Base-by-base conservation (phyloP, 2,797 vertebrate species). In the Halcyon leucocephala region DNA sequence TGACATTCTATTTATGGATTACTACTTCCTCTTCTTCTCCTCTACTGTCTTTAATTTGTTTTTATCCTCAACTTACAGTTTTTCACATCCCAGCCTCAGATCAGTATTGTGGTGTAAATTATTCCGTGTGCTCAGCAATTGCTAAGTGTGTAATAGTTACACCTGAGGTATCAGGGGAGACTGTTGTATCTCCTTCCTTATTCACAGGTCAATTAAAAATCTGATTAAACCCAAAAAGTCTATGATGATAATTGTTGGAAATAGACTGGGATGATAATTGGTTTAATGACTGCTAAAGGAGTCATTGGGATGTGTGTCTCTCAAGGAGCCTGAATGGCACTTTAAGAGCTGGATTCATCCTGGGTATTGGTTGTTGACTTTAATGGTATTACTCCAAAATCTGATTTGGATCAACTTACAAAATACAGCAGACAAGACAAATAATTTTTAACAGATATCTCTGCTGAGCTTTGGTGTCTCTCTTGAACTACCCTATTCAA, bases 231-330 rank as follows among this genome's bases (percentile, higher is more conserved):
- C 78, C 71, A 73, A 93, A 97, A 97, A 95, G 90, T 95, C 88
- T 91, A 71, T 94, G 91, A 96, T 96, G 94, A 97, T 97, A 96
- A 96, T 93, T 96, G 95, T 86, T 95, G 94, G 90, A 97, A 96
- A 95, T 93, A 96, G 91, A 96, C 95, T 90, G 88, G 94, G 93
- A 96, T 95, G 96, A 97, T 95, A 96, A 96, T 96, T 96, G 95
- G 96, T 94, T 96, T 97, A 97, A 97, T 97, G 96, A 95, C 93
- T 96, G 73, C 86, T 95, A 93, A 93, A 96, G 90, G 91, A 97
- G 94, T 96, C 94, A 84, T 80, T 92, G 93, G 94, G 81, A 97
- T 86, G 90, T 25, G 42, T 57, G 60, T 86, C 82, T 96, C 89
- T 95, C 90, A 95, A 95, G 91, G 49, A 96, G 70, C 52, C 94